phyloP scores from a whole-genome alignment of 2,113 vertebrate genomes.

The Prionailurus viverrinus region DNA sequence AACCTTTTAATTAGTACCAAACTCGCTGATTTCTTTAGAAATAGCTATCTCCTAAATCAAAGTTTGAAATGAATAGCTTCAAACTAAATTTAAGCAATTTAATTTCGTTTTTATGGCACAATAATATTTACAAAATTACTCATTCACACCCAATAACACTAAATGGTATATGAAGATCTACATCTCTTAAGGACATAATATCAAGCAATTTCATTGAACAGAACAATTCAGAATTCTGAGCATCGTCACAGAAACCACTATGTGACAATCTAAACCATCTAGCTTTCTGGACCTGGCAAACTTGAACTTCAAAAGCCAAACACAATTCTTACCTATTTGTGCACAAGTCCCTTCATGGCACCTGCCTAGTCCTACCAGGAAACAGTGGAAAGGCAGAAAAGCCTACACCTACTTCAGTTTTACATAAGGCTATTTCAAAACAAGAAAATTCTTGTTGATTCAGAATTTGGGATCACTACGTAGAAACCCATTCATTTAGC shows the following conservation, averaged over 20 bases:
- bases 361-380: not conserved
- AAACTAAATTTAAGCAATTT: not conserved
- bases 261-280: conserved; percentile 6
- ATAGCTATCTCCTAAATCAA: not conserved
- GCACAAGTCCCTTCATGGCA: not conserved
- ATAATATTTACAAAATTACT: not conserved
- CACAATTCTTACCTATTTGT: not conserved
- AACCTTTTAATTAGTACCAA: not conserved
- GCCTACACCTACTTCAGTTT: not conserved
- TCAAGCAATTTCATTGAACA: not conserved
- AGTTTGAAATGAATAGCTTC: conserved; percentile 33
- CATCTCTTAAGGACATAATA: not conserved
- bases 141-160: not conserved
- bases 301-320: not conserved
- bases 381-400: not conserved
- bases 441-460: not conserved
- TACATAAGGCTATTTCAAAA: not conserved
- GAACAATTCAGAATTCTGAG: conserved; percentile 9
- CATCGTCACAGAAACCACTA: not conserved
- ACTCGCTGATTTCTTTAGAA: not conserved
- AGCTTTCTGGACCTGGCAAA: not conserved
- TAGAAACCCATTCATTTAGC: conserved; percentile 18
- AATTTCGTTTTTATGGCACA: not conserved
- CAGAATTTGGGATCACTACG: not conserved
- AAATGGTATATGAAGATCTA: not conserved